These are phyloP conservation scores for Sclerodermus sp. DNA, from an alignment of 2,888 invertebrate genomes.

Conservation along the genomic window DNA sequence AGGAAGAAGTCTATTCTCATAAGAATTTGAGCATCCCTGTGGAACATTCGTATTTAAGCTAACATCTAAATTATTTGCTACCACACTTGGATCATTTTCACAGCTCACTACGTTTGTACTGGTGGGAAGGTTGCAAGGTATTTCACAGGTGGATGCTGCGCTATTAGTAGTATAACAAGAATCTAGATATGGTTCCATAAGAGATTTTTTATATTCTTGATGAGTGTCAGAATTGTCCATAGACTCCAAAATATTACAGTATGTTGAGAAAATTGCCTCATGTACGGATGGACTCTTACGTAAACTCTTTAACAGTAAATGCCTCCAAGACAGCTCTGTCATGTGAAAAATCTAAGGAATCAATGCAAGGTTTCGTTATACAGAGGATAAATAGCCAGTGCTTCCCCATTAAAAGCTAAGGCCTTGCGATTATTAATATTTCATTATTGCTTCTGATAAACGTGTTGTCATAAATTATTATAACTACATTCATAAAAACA, in stretches of 20 bases:
- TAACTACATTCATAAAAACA: no score
- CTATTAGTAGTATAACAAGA: constrained; percentile 25
- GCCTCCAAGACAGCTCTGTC: constrained; percentile 29
- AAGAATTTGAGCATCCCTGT: constrained; percentile 3
- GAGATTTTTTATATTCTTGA: constrained; percentile 22
- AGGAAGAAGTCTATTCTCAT: constrained; percentile 17
- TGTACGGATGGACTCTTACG: constrained; percentile 23
- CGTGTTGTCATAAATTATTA: no score
- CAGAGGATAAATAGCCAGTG: no score
- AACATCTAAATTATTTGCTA: constrained; percentile 17
- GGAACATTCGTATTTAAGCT: constrained; percentile 9
- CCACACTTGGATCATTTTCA: constrained; percentile 10
- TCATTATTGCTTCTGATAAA: no score
- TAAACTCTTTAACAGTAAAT: constrained; percentile 30
- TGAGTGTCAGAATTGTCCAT: constrained; percentile 21
- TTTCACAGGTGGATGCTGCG: constrained; percentile 13
- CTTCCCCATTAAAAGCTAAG: no score
- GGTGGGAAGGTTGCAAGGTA: constrained; percentile 13
- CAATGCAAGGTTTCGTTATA: background rate
- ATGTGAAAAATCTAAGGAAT: constrained; percentile 34
- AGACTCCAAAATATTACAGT: constrained; percentile 23
- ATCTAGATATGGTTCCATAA: constrained; percentile 40
- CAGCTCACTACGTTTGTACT: constrained; percentile 9
- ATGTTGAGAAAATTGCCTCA: constrained; percentile 28
- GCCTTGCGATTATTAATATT: no score